A percentile compares a stretch with the other conserved stretches of the same genome.
Evolutionary conservation across 1,140 invertebrate species (phyloP).

Genomic region (Alviniconcha marisindica): DNA sequence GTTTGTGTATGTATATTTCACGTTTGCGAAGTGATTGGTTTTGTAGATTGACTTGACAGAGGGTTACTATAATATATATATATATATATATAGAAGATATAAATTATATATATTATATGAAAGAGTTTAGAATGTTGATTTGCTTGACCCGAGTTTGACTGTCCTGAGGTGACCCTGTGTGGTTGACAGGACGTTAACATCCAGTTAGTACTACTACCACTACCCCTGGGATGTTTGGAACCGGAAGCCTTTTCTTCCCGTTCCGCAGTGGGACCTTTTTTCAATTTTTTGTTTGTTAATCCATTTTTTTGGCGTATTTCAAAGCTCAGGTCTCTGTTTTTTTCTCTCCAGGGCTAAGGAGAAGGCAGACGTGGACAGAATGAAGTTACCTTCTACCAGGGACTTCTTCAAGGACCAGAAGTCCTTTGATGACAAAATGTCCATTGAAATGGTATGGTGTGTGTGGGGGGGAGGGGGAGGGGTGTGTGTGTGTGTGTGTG

Average conservation of each 20-base stretch:
- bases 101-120: too few relatives aligned
- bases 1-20: too few relatives aligned
- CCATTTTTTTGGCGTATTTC: neutral
- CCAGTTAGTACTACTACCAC: too few relatives aligned
- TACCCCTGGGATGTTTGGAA: too few relatives aligned
- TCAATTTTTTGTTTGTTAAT: neutral
- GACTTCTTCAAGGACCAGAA: constrained; percentile 73
- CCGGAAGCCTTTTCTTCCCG: neutral
- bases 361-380: constrained; percentile 75
- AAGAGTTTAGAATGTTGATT: too few relatives aligned
- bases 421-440: constrained; percentile 70
- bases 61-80: too few relatives aligned
- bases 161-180: too few relatives aligned
- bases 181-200: too few relatives aligned
- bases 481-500: neutral
- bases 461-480: neutral
- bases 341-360: constrained; percentile 71
- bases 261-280: neutral
- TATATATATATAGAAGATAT: too few relatives aligned
- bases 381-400: constrained; percentile 71
- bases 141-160: too few relatives aligned
- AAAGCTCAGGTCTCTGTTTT: neutral
- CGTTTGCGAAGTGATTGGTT: too few relatives aligned
- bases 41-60: too few relatives aligned
- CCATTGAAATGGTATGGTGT: constrained; percentile 70